Percentiles rank a stretch among this genome's conserved stretches.
Conservation (phyloP, 2,797 vertebrate genomes). For the Thamnophis elegans region DNA sequence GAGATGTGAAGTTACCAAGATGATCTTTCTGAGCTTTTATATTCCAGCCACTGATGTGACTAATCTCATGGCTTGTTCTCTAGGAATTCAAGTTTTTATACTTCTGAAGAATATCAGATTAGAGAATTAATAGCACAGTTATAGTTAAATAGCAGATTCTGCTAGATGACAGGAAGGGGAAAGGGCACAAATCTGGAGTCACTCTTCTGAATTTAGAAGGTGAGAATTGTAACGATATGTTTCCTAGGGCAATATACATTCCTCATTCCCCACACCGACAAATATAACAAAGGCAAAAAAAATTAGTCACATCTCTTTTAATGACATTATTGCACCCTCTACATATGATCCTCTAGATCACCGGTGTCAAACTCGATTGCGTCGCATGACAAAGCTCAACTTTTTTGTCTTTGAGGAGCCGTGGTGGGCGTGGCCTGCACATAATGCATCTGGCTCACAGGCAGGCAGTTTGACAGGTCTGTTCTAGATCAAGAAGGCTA, state of each 20-base stretch:
- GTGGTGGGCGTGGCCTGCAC: too few species aligned
- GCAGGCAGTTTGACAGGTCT: background rate
- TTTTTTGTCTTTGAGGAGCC: too few species aligned
- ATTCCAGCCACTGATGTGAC: background rate
- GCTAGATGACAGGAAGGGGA: background rate
- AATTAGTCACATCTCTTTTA: background rate
- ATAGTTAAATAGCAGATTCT: background rate
- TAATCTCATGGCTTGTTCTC: background rate
- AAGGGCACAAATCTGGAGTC: background rate
- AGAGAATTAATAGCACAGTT: background rate
- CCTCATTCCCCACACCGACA: background rate
- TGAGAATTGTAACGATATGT: background rate
- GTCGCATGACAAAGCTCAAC: too few species aligned
- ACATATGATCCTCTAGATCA: background rate
- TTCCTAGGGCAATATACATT: background rate
- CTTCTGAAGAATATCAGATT: background rate
- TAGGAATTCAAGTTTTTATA: background rate
- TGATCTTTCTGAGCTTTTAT: background rate
- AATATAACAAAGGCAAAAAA: background rate
- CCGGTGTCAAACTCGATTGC: background rate
- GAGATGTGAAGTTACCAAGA: background rate
- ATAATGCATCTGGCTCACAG: too few species aligned
- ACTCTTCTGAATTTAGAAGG: background rate
- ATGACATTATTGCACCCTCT: background rate
- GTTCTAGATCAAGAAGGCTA: background rate